phyloP scores from a whole-genome alignment of 2,888 invertebrate species.

The Sturmia bella region DNA sequence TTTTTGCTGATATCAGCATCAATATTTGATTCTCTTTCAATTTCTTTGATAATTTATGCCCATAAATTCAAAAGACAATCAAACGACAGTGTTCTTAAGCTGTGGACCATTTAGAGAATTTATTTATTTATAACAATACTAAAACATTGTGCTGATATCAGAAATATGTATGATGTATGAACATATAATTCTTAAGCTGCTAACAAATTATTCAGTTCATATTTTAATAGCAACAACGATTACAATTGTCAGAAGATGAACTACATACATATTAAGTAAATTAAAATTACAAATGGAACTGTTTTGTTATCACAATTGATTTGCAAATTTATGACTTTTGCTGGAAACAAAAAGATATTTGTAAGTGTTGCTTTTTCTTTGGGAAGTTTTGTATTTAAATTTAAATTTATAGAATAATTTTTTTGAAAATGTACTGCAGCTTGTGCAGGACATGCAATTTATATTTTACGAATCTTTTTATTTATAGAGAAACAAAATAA shows the following conservation, averaged over 20 bases:
- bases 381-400: background rate
- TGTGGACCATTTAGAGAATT: conserved; percentile 26
- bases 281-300: conserved; percentile 44
- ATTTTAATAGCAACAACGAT: conserved; percentile 17
- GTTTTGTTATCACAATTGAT: conserved; percentile 59
- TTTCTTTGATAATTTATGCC: conserved; percentile 54
- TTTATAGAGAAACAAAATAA: too few species aligned
- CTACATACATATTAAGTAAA: conserved; percentile 45
- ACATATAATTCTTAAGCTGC: conserved; percentile 12
- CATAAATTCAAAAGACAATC: conserved; percentile 50
- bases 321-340: conserved; percentile 58
- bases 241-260: background rate
- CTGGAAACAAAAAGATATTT: conserved; percentile 47
- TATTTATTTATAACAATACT: conserved; percentile 7
- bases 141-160: conserved; percentile 4
- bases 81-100: conserved; percentile 22
- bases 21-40: conserved; percentile 33
- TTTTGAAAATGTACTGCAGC: too few species aligned
- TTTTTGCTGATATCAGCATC: conserved; percentile 63
- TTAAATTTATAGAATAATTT: background rate
- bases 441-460: too few species aligned
- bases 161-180: background rate
- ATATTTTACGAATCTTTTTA: too few species aligned
- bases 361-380: background rate
- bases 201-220: conserved; percentile 26